phyloP scores from a whole-genome alignment of 2,113 vertebrate species.

The Dipodomys spectabilis region DNA sequence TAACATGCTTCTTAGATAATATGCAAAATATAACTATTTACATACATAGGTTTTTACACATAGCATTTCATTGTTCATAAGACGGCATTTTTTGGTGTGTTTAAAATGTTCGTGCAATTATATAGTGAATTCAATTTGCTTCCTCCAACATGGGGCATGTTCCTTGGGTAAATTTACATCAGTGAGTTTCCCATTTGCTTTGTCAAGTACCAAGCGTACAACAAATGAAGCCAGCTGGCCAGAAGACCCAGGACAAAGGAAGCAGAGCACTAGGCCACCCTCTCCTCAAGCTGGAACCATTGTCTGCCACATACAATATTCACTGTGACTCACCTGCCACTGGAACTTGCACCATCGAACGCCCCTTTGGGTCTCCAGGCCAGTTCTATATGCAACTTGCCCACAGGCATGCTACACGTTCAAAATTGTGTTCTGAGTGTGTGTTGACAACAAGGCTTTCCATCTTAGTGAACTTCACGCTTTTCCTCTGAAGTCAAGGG shows the following conservation, averaged over 20 bases:
- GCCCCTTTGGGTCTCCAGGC: neutral
- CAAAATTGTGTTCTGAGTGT: neutral
- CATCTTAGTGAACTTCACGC: neutral
- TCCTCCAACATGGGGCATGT: neutral
- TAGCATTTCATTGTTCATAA: neutral
- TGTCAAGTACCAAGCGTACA: neutral
- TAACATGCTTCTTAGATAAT: neutral
- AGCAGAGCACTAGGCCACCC: neutral
- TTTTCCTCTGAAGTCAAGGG: constrained; percentile 21
- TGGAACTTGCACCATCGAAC: neutral
- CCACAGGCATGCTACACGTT: neutral
- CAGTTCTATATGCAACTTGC: neutral
- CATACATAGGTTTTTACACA: neutral
- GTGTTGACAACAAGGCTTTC: neutral
- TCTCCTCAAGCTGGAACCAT: too few species aligned
- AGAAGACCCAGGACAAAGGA: neutral
- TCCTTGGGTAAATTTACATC: neutral
- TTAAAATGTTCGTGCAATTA: neutral
- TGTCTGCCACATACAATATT: neutral
- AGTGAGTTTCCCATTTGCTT: neutral
- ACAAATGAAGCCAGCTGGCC: too few species aligned
- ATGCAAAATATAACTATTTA: neutral
- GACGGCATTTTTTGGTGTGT: neutral
- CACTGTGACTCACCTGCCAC: neutral
- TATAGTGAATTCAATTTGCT: neutral